Base-by-base conservation (phyloP, 2,797 vertebrate species). In the Coregonus sp. region DNA sequence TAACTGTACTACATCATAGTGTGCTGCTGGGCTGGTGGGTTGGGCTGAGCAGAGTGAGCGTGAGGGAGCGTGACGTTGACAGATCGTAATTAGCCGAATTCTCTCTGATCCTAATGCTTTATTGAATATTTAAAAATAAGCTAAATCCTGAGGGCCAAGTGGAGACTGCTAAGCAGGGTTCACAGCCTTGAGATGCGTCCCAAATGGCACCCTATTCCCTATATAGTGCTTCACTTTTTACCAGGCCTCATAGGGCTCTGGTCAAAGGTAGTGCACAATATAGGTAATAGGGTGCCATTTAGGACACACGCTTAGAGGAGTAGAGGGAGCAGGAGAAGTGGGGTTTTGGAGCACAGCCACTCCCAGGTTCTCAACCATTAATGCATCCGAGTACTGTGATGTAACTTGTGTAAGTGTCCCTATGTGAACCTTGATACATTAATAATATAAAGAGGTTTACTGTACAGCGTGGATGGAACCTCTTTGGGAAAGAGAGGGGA, bases 121-220 rank as follows among this genome's bases (percentile, higher is more conserved):
- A 89, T 90, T 90, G 88, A 90, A 88, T 88, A 86, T 92, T 89
- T 89, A 80, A 83, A 80, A 84, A 81, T 79, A 83, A 84, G 61
- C 80, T 90, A 79, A 76, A 86, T 88, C 87, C 81, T 87, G 33
- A 47, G 79, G 83, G 87, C 82, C 85, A 81, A 84, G 52, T 40
- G 66, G 89, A 80, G 88, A 78, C 78, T 82, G 86, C 84, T 82
- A 80, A 70, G 79, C 61, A 33, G 31, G 86, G 83, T 85, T 87
- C 78, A 82, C 18, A 11, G 74, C 56, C 56, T 59, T 59, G 56
- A n/a, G 0, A 5, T 59, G 5, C 56, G 2, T 59, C 56, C 18
- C 56, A 59, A 7, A 18, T 7, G 56, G n/a, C 56, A 59, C 40
- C 40, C 40, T 47, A 47, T 59, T 47, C 40, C 56, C n/a, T 20